These are phyloP conservation scores for Melanotaenia trifasciata DNA, from an alignment of 2,797 vertebrate species.

Conservation along the genomic window DNA sequence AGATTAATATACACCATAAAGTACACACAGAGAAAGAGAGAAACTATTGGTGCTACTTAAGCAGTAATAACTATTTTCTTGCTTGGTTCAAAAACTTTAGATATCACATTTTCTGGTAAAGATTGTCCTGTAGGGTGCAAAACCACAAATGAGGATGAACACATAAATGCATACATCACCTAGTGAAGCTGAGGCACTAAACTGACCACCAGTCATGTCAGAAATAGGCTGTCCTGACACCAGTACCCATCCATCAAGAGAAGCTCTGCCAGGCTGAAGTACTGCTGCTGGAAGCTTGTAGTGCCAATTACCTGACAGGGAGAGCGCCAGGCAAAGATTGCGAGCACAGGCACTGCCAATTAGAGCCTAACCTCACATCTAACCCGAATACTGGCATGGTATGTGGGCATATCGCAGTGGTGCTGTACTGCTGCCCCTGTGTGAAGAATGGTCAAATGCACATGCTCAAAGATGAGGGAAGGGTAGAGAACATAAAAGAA, in stretches of 20 bases:
- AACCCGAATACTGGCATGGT: conserved; percentile 64
- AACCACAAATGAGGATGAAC: conserved; percentile 34
- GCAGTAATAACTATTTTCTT: neutral
- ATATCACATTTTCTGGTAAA: neutral
- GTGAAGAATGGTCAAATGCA: conserved; percentile 56
- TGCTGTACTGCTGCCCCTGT: conserved; percentile 29
- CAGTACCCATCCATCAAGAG: conserved; percentile 80
- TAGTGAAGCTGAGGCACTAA: conserved; percentile 60
- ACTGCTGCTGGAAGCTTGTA: conserved; percentile 50
- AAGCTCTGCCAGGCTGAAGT: conserved; percentile 41
- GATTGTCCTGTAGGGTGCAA: too few species aligned
- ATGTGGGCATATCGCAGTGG: conserved; percentile 66
- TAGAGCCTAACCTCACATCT: conserved; percentile 70
- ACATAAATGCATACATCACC: conserved; percentile 43
- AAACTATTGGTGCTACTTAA: neutral
- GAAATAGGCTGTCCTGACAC: conserved; percentile 76
- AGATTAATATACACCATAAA: neutral
- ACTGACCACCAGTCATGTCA: conserved; percentile 76
- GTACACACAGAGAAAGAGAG: neutral
- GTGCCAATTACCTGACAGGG: conserved; percentile 84
- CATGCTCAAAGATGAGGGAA: conserved; percentile 33
- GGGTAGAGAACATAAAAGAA: conserved; percentile 1
- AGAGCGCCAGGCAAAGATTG: conserved; percentile 67
- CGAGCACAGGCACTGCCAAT: conserved; percentile 81
- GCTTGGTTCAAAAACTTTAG: neutral